Evolutionary conservation across 2,113 vertebrate species (phyloP).

Genomic region (Puntigrus tetrazona): DNA sequence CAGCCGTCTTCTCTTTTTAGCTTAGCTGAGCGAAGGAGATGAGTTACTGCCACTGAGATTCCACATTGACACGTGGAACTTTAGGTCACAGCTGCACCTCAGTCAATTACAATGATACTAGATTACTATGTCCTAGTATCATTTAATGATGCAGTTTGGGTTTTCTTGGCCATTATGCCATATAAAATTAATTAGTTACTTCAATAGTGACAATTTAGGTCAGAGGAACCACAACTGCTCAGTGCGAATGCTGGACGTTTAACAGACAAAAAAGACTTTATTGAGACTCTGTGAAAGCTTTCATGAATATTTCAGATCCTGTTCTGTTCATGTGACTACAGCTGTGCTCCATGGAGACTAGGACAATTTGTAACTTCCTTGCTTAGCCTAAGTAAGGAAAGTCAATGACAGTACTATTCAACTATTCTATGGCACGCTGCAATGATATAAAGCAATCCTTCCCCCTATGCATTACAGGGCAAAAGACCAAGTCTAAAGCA

Average conservation of each 20-base stretch:
- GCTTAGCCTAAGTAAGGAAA: neutral
- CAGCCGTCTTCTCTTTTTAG: slow-evolving; percentile 21
- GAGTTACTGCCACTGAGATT: neutral
- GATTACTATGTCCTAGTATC: neutral
- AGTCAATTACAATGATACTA: neutral
- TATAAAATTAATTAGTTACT: neutral
- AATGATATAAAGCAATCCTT: neutral
- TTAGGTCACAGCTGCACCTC: neutral
- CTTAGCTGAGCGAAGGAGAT: neutral
- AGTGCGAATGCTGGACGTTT: neutral
- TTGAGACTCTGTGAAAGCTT: neutral
- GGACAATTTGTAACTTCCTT: neutral
- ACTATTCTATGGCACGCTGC: neutral
- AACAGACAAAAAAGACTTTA: neutral
- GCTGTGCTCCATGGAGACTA: neutral
- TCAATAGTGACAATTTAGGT: neutral
- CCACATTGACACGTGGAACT: slow-evolving; percentile 3
- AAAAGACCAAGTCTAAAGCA: neutral
- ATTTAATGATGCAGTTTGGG: neutral
- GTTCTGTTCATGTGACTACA: slow-evolving; percentile 12
- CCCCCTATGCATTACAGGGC: neutral
- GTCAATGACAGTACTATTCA: neutral
- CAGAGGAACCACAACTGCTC: neutral
- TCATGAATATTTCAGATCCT: slow-evolving; percentile 23
- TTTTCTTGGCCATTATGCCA: too few species aligned